Conservation (phyloP, 64 coral and sea anemone genomes). For the Montipora capricornis region DNA sequence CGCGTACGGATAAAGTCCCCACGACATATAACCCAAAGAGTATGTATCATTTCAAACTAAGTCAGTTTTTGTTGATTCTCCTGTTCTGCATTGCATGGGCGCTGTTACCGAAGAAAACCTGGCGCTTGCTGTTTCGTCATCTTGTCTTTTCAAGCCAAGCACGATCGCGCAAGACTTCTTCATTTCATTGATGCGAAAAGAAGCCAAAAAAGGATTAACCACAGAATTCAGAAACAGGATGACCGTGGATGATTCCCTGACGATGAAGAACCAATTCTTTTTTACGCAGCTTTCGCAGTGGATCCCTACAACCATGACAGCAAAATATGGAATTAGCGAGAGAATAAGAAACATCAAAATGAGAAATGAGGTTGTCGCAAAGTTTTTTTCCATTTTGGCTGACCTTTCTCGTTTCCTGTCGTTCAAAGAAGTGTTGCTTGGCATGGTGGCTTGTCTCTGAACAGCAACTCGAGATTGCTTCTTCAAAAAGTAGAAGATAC, state of each 20-base stretch:
- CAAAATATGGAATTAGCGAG: conserved; percentile 6
- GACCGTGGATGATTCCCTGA: neutral
- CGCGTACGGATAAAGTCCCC: too few relatives aligned
- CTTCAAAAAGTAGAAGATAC: neutral
- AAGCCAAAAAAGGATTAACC: too few relatives aligned
- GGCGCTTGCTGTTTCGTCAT: neutral
- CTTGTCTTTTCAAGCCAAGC: neutral
- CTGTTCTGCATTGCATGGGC: too few relatives aligned
- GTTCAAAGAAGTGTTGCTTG: too few relatives aligned
- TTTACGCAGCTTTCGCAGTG: neutral
- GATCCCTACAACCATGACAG: neutral
- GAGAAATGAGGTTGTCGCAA: conserved; percentile 1
- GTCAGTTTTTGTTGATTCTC: too few relatives aligned
- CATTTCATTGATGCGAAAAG: neutral
- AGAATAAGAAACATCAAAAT: neutral
- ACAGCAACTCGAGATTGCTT: neutral
- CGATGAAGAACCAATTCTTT: neutral
- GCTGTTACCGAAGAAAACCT: too few relatives aligned
- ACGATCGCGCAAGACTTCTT: neutral
- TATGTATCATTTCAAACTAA: too few relatives aligned
- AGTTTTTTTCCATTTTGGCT: neutral
- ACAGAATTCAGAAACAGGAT: neutral
- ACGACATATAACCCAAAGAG: too few relatives aligned
- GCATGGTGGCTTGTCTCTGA: neutral
- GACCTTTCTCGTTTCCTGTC: too few relatives aligned